Conservation (phyloP, 2,888 invertebrate genomes). For the Hyposoter didymator region DNA sequence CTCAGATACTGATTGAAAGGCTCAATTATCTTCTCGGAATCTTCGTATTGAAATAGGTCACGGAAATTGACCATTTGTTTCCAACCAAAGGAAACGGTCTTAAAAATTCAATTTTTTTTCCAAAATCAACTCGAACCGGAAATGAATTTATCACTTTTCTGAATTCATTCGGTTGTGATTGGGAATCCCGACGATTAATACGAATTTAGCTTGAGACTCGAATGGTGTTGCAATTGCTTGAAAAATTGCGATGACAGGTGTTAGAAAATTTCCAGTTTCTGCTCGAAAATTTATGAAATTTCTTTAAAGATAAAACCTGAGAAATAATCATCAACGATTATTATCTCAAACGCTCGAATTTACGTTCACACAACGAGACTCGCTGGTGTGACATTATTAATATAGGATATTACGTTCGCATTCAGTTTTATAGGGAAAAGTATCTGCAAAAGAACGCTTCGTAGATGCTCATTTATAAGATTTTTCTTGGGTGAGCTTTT, state of each 20-base stretch:
- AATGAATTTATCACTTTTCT: not conserved
- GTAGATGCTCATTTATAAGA: slow-evolving; percentile 61
- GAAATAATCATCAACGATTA: not conserved
- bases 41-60: not conserved
- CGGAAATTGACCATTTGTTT: not conserved
- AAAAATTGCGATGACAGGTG: too few relatives aligned
- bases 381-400: slow-evolving; percentile 2
- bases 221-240: too few relatives aligned
- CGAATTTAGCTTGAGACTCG: too few relatives aligned
- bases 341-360: not conserved
- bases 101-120: not conserved
- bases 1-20: not conserved
- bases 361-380: slow-evolving; percentile 20
- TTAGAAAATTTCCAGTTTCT: too few relatives aligned
- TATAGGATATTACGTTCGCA: slow-evolving; percentile 8
- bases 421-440: slow-evolving; percentile 44
- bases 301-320: not conserved
- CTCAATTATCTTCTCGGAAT: not conserved
- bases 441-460: slow-evolving; percentile 19
- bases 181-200: not conserved
- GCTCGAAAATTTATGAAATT: too few relatives aligned
- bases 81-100: not conserved
- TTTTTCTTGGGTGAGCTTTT: slow-evolving; percentile 58
- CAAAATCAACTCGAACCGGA: not conserved
- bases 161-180: not conserved